Base-by-base conservation (phyloP, 2,113 vertebrate species). In the Xiphophorus hellerii region DNA sequence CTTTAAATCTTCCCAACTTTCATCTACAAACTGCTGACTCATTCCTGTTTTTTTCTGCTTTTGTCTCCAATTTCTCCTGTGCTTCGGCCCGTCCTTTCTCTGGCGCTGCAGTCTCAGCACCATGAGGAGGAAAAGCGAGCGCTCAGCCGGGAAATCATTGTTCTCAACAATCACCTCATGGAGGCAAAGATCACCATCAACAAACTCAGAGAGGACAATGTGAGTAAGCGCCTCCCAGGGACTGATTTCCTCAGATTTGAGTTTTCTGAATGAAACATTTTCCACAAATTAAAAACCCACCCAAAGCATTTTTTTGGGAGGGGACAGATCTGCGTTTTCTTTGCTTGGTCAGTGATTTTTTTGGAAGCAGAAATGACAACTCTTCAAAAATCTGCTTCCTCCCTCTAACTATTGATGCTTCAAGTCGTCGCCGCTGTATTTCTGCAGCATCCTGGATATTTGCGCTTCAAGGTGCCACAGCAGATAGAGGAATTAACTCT, bases 141-240 rank as follows among this genome's bases (percentile, higher is more conserved):
- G 13, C 93, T 99, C 85, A 97, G 95, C 86, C 95, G 96, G 12
- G 97, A 99, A 94, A 97, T 99, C 67, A 96, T 97, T 27, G 95
- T 96, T 75, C 97, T 99, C 87, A 99, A 98, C 89, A 98, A 97
- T 89, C 97, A 98, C 89, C 94, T 99, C 84, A 95, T 97, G 95
- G 97, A 99, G 88, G 96, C 97, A 64, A 98, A 98, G 92, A 95
- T 98, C 92, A 98, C 96, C 22, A 97, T 99, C 65, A 96, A 98
- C 89, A 98, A 98, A 91, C 95, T 99, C 77, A 94, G 95, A 62
- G 96, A 97, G 90, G 97, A 98, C 92, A 99, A 98, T 13, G 98
- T 99, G 94, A 97, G 97, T 97, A n/a, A 64, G 77, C 61, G 74
- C 31, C 28, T 69, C 73, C 14, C 17, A 14, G 31, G 27, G 33